Evolutionary conservation across 2,113 vertebrate genomes (phyloP).

Genomic region (Drymodes brunneopygia): DNA sequence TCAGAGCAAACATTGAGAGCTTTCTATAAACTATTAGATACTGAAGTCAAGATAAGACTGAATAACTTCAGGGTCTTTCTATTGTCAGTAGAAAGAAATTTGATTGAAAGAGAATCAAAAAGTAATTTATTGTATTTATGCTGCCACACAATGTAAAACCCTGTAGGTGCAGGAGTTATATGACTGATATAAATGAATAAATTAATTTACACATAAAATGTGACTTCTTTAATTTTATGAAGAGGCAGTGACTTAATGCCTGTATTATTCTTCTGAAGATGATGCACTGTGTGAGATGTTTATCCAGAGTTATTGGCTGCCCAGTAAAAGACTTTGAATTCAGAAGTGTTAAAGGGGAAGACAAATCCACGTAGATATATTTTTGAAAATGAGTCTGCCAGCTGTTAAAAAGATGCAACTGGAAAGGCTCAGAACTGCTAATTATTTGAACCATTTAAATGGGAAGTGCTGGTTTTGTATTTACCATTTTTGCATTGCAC

Average conservation of each 20-base stretch:
- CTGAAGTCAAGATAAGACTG: background rate
- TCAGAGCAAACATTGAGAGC: background rate
- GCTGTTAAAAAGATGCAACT: background rate
- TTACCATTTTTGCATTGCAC: background rate
- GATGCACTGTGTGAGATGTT: background rate
- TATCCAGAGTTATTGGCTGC: background rate
- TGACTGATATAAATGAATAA: background rate
- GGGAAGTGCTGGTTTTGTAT: constrained; percentile 12
- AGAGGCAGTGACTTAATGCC: background rate
- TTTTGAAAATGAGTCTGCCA: background rate
- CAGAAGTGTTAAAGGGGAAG: background rate
- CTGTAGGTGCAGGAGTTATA: background rate
- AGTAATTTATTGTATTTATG: background rate
- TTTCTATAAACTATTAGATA: background rate
- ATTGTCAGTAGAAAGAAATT: background rate
- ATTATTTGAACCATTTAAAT: constrained; percentile 40
- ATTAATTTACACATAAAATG: background rate
- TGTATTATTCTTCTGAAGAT: background rate
- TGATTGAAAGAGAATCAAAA: background rate
- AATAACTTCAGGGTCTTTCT: background rate
- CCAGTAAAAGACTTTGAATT: background rate
- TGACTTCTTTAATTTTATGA: background rate
- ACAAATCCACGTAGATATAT: background rate
- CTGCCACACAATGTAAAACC: background rate
- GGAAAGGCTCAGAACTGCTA: background rate